These are phyloP conservation scores for Episyrphus balteatus DNA, from an alignment of 1,140 invertebrate genomes.

Conservation along the genomic window DNA sequence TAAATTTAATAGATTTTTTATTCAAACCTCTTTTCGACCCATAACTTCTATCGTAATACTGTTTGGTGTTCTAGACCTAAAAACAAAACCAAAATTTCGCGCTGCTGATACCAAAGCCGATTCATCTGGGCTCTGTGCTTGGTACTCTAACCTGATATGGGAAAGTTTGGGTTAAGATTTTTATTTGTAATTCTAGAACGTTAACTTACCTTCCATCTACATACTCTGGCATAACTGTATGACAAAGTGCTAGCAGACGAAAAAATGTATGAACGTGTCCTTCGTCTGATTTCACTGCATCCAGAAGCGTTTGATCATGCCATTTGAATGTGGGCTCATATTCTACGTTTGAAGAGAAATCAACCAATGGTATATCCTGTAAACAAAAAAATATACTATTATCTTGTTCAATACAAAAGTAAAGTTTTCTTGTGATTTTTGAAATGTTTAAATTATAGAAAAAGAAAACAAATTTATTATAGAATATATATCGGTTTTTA, in stretches of 20 bases:
- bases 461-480: too few relatives aligned
- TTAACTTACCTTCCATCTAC: constrained; percentile 53
- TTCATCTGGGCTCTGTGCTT: constrained; percentile 98
- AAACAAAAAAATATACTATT: too few relatives aligned
- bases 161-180: neutral
- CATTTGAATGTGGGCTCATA: constrained; percentile 89
- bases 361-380: constrained; percentile 39
- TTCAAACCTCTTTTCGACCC: constrained; percentile 63
- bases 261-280: constrained; percentile 76
- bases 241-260: constrained; percentile 78
- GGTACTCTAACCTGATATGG: constrained; percentile 27
- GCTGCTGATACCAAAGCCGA: constrained; percentile 93
- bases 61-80: constrained; percentile 84
- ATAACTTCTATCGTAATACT: constrained; percentile 87
- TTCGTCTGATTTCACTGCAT: constrained; percentile 67
- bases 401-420: too few relatives aligned
- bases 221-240: constrained; percentile 95
- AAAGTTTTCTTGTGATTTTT: too few relatives aligned
- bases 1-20: neutral
- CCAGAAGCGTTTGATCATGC: constrained; percentile 78
- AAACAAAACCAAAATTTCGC: constrained; percentile 97
- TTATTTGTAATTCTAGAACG: neutral
- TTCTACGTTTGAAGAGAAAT: constrained; percentile 90
- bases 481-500: too few relatives aligned
- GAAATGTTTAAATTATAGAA: too few relatives aligned